Evolutionary conservation across 2,113 vertebrate species (phyloP), one percentile per base, ranked within the genome.

Genomic region (Clarias batrachus): DNA sequence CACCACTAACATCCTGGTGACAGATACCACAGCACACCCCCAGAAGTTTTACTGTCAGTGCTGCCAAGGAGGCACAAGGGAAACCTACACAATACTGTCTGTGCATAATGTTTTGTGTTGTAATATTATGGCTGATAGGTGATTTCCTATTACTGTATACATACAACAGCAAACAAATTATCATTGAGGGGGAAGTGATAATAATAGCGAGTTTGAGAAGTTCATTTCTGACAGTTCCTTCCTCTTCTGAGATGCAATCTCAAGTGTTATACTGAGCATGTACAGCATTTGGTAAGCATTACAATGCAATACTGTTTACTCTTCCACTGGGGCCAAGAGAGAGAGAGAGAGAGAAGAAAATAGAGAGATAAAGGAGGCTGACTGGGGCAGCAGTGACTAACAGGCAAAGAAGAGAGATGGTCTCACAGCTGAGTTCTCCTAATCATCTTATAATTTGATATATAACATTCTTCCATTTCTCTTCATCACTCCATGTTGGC

Each of bases 391-490:
- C 16, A 62, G 21, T 81, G 33, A 66, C 81, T 27, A 68, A 82
- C 41, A 79, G 1, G 37, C 73, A 17, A 14, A 65, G 37, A 21
- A 30, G 17, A 13, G 8, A 16, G 83, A 74, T 4, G 59, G 25
- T 8, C 83, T 85, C 33, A 59, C 30, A 59, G 23, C 56, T 68
- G n/a, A 70, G 48, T 16, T 21, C 37, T 65, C 25, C 60, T 85
- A 62, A 85, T 30, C 54, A 21, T 12, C 33, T 74, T 41, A 48
- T 63, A 27, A 85, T 63, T 52, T 21, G 13, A n/a, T 85, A 77
- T 52, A 65, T 65, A 52, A 85, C 71, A 85, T 77, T 85, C 73
- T 30, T 65, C 16, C 25, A 76, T 59, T 62, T 63, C 59, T 52
- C 81, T 27, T 21, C 16, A 0, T 82, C 37, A 83, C 48, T 70